Conservation (phyloP, 1,140 invertebrate species). For the Metopolophium dirhodum region DNA sequence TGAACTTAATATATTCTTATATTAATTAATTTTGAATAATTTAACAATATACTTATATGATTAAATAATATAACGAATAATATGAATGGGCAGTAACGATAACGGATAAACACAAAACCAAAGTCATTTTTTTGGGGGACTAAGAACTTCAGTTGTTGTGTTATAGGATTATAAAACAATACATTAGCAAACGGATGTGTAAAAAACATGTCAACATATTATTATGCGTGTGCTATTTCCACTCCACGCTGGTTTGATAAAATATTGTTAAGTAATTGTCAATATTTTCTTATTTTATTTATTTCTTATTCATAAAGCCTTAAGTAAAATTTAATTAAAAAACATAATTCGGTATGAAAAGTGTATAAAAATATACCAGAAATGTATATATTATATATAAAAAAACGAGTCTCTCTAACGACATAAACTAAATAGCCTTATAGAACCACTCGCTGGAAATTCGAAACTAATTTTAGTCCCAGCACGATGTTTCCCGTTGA, state of each 20-base stretch:
- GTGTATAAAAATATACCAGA: neutral
- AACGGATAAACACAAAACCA: neutral
- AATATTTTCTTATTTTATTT: neutral
- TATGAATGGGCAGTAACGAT: neutral
- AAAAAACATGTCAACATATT: neutral
- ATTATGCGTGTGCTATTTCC: neutral
- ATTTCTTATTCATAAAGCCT: neutral
- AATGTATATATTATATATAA: neutral
- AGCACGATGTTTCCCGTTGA: neutral
- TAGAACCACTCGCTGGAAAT: neutral
- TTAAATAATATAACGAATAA: neutral
- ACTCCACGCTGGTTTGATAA: neutral
- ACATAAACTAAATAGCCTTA: neutral
- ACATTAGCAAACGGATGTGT: neutral
- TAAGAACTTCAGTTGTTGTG: neutral
- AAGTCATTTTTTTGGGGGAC: neutral
- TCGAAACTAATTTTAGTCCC: neutral
- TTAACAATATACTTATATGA: neutral
- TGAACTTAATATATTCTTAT: neutral
- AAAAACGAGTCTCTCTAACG: neutral
- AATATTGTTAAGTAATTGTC: neutral
- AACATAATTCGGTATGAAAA: neutral
- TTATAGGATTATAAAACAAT: neutral
- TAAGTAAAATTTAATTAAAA: neutral
- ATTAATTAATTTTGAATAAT: neutral